Conservation (phyloP, 2,888 invertebrate species). For the Drosophila pseudotalamancana region DNA sequence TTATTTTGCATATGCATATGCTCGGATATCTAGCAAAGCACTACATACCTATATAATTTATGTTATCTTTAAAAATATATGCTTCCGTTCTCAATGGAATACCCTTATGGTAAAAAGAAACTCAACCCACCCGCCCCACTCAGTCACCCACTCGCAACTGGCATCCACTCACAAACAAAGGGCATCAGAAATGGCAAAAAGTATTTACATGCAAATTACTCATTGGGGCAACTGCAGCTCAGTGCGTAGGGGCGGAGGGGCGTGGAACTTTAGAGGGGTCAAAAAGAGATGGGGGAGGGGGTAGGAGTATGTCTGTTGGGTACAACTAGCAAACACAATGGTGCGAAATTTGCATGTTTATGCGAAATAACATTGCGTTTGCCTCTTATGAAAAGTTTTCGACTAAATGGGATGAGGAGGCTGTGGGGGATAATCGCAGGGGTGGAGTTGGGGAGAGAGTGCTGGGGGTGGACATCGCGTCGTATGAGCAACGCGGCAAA, state of each 20-base stretch:
- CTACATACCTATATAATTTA: neutral
- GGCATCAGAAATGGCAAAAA: conserved; percentile 39
- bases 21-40: no score
- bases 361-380: conserved; percentile 66
- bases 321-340: conserved; percentile 42
- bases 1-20: no score
- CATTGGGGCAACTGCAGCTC: conserved; percentile 59
- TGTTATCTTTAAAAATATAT: neutral
- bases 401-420: conserved; percentile 5
- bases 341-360: conserved; percentile 77
- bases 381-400: conserved; percentile 58
- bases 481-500: conserved; percentile 54
- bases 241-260: conserved; percentile 12
- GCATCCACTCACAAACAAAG: conserved; percentile 32
- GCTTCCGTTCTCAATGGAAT: neutral
- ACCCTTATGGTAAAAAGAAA: neutral
- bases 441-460: neutral
- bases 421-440: neutral
- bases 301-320: neutral
- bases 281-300: no score
- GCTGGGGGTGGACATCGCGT: conserved; percentile 25
- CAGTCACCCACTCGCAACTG: conserved; percentile 25
- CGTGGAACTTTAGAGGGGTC: neutral
- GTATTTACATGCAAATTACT: conserved; percentile 76
- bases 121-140: neutral